Evolutionary conservation across 2,113 vertebrate species (phyloP).

Genomic region (Morone saxatilis): DNA sequence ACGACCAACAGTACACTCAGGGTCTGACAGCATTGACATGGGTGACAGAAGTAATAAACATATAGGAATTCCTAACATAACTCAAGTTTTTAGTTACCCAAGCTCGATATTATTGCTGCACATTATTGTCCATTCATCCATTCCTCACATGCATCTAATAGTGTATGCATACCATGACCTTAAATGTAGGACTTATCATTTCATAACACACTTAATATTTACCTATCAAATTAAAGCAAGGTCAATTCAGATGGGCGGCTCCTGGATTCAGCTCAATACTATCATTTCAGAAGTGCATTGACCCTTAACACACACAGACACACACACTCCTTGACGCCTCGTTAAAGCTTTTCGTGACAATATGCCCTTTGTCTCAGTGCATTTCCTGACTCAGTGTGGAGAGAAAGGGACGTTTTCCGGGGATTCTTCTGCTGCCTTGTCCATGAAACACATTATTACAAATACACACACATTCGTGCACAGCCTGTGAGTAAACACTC

Average conservation of each 20-base stretch:
- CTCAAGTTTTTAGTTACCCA: background rate
- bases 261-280: background rate
- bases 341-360: slow-evolving; percentile 58
- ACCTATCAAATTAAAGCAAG: slow-evolving; percentile 26
- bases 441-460: slow-evolving; percentile 31
- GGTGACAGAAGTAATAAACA: background rate
- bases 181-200: background rate
- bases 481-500: slow-evolving; percentile 13
- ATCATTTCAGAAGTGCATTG: slow-evolving; percentile 31
- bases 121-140: background rate
- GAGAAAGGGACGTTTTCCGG: slow-evolving; percentile 74
- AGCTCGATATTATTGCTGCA: background rate
- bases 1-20: slow-evolving; percentile 2
- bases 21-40: background rate
- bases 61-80: background rate
- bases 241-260: slow-evolving; percentile 2
- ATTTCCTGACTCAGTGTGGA: slow-evolving; percentile 62
- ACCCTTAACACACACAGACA: slow-evolving; percentile 27
- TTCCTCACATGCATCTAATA: background rate
- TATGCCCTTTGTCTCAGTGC: slow-evolving; percentile 49
- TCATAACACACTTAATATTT: slow-evolving; percentile 26
- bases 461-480: slow-evolving; percentile 26
- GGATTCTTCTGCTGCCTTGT: slow-evolving; percentile 71
- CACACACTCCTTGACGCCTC: slow-evolving; percentile 16
- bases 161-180: background rate